These are phyloP conservation scores for Carabus problematicus DNA, from an alignment of 2,888 invertebrate genomes.

Conservation along the genomic window DNA sequence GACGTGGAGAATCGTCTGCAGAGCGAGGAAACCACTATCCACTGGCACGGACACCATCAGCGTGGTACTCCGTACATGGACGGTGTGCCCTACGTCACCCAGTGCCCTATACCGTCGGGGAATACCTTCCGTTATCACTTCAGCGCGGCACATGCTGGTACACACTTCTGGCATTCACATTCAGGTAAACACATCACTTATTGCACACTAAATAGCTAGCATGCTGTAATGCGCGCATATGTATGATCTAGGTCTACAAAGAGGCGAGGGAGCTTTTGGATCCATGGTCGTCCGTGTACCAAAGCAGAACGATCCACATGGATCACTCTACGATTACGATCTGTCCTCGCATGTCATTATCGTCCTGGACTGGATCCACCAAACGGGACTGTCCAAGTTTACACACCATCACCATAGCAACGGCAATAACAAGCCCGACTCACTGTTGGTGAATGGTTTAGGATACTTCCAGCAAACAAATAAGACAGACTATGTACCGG, in stretches of 20 bases:
- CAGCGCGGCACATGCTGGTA: constrained; percentile 75
- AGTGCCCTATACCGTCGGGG: constrained; percentile 82
- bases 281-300: constrained; percentile 77
- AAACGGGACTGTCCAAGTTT: constrained; percentile 75
- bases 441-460: constrained; percentile 82
- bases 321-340: constrained; percentile 79
- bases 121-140: constrained; percentile 79
- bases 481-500: constrained; percentile 63
- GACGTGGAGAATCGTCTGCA: constrained; percentile 82
- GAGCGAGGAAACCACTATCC: constrained; percentile 84
- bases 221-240: no score
- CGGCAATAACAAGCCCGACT: constrained; percentile 83
- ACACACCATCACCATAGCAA: constrained; percentile 83
- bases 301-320: constrained; percentile 68
- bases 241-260: constrained; percentile 86
- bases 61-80: constrained; percentile 84
- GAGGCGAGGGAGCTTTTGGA: constrained; percentile 86
- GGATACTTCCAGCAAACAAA: constrained; percentile 66
- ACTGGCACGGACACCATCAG: constrained; percentile 93
- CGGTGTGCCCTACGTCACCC: constrained; percentile 85
- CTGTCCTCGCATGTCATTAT: constrained; percentile 76
- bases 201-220: no score
- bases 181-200: constrained; percentile 61
- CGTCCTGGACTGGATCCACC: constrained; percentile 84
- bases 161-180: constrained; percentile 87